A percentile compares a stretch with the other conserved stretches of the same genome.
Conservation (phyloP, 2,797 vertebrate species). For the Okamejei kenojei region DNA sequence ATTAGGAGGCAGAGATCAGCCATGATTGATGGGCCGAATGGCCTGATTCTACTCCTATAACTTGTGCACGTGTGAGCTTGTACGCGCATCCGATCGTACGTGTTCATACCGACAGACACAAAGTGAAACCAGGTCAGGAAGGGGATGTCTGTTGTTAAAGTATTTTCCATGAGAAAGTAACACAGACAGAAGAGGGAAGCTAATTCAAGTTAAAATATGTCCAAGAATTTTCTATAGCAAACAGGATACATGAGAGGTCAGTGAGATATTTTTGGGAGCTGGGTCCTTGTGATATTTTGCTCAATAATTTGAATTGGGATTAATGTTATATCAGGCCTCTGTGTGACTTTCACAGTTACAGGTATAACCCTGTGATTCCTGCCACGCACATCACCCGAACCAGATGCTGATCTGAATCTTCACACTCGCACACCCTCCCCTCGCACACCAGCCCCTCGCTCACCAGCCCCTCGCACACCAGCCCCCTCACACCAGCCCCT, state of each 20-base stretch:
- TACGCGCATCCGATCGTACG: too few relatives aligned
- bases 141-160: not conserved
- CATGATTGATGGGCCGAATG: too few relatives aligned
- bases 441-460: not conserved
- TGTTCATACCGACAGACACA: not conserved
- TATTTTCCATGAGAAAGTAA: not conserved
- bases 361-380: not conserved
- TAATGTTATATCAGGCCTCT: not conserved
- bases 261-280: not conserved
- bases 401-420: not conserved
- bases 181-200: not conserved
- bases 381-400: not conserved
- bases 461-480: too few relatives aligned
- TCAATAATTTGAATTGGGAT: not conserved
- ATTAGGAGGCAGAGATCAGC: too few relatives aligned
- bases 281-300: not conserved
- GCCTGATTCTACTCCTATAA: too few relatives aligned
- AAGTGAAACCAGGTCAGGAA: not conserved
- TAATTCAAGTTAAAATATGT: not conserved
- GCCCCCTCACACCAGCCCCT: too few relatives aligned
- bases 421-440: not conserved
- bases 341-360: not conserved
- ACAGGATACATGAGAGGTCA: not conserved
- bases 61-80: too few relatives aligned
- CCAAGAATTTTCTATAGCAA: slow-evolving; percentile 1